Evolutionary conservation across 2,113 vertebrate species (phyloP).

Genomic region (Zootoca vivipara): DNA sequence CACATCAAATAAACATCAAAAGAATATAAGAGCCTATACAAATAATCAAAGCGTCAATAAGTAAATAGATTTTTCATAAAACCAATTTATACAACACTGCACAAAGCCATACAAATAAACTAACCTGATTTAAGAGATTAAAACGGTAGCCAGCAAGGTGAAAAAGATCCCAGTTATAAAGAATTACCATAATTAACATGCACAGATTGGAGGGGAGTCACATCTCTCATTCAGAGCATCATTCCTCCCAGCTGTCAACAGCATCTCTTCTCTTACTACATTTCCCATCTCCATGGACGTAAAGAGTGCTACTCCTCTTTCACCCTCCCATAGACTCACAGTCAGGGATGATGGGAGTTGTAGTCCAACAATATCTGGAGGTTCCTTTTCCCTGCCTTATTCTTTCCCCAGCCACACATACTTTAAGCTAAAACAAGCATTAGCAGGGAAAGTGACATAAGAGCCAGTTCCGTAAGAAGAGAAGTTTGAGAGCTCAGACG

Average conservation of each 20-base stretch:
- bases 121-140: too few relatives aligned
- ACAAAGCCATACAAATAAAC: too few relatives aligned
- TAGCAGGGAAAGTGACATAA: slow-evolving; percentile 1
- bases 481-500: neutral
- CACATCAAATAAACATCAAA: too few relatives aligned
- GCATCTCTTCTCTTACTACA: neutral
- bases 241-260: neutral
- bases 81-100: too few relatives aligned
- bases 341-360: neutral
- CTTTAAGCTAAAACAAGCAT: neutral
- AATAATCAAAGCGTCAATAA: too few relatives aligned
- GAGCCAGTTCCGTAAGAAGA: neutral
- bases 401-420: slow-evolving; percentile 2
- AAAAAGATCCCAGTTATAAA: neutral
- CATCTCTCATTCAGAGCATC: neutral
- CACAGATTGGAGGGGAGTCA: too few relatives aligned
- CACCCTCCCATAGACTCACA: neutral
- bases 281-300: neutral
- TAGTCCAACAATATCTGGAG: neutral
- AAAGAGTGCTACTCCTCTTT: neutral
- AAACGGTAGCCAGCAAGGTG: neutral
- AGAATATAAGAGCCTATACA: too few relatives aligned
- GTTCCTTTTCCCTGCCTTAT: neutral
- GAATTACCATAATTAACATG: too few relatives aligned
- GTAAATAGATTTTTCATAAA: too few relatives aligned